Conservation (phyloP, 2,797 vertebrate species). For the Xerus rutilus region DNA sequence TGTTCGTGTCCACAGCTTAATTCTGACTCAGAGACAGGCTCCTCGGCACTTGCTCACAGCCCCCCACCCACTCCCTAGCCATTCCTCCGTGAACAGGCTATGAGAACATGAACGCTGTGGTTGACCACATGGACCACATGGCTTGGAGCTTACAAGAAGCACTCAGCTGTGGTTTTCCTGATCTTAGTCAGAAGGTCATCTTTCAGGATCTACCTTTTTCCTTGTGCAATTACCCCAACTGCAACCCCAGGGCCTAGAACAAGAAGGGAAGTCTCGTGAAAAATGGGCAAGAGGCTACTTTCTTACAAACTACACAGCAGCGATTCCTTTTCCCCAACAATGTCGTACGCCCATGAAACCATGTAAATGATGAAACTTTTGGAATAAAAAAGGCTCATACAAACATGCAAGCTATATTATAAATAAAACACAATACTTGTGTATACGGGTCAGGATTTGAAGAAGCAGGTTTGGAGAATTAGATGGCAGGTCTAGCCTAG, state of each 20-base stretch:
- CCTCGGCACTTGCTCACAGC: background rate
- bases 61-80: background rate
- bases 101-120: background rate
- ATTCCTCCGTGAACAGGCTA: background rate
- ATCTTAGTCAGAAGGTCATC: background rate
- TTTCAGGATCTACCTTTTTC: background rate
- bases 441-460: background rate
- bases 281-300: background rate
- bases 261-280: background rate
- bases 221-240: background rate
- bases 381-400: background rate
- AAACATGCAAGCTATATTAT: background rate
- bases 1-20: background rate
- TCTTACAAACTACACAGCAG: background rate
- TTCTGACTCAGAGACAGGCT: background rate
- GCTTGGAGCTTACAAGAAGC: conserved; percentile 48
- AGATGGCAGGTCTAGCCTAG: background rate
- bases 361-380: background rate
- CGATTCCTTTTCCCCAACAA: too few relatives aligned
- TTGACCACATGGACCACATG: background rate
- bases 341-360: rapidly evolving
- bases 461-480: background rate
- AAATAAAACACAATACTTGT: background rate
- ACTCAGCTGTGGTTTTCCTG: conserved; percentile 54
- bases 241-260: background rate